A percentile compares a stretch with the other conserved stretches of the same genome.
Evolutionary conservation across 2,888 invertebrate species (phyloP).

Genomic region (Apomyelois bistriatella): DNA sequence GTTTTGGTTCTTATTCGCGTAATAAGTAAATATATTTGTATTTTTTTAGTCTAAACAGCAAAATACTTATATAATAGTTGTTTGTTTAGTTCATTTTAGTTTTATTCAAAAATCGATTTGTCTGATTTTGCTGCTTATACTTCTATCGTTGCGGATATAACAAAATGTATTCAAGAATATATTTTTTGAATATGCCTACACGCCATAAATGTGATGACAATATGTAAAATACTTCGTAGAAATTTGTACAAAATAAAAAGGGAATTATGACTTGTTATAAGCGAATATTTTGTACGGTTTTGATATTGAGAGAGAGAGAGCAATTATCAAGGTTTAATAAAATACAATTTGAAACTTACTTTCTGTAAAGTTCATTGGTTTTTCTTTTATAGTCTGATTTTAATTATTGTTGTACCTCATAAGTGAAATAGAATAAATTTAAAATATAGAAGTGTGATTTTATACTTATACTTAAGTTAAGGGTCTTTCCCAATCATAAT

Average conservation of each 20-base stretch:
- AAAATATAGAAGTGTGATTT: too few species aligned
- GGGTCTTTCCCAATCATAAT: too few species aligned
- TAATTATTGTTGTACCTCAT: too few species aligned
- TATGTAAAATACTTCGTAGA: background rate
- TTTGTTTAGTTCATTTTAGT: background rate
- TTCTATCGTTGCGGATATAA: background rate
- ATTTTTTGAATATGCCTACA: background rate
- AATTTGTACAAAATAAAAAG: background rate
- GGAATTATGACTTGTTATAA: background rate
- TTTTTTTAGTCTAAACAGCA: conserved; percentile 11
- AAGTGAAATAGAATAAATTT: too few species aligned
- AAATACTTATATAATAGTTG: background rate
- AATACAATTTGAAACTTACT: too few species aligned
- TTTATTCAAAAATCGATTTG: background rate
- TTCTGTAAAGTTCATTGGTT: too few species aligned
- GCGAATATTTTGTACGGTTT: background rate
- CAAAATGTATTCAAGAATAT: background rate
- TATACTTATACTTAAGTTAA: too few species aligned
- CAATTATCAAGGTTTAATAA: too few species aligned
- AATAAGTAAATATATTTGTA: background rate
- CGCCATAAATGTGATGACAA: background rate
- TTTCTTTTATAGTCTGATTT: too few species aligned
- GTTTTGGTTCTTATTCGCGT: background rate
- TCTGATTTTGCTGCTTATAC: conserved; percentile 6
- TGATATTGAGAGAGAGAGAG: background rate